A percentile compares a stretch with the other conserved stretches of the same genome.
Conservation (phyloP, 1,140 invertebrate genomes). For the Drosophila albomicans region DNA sequence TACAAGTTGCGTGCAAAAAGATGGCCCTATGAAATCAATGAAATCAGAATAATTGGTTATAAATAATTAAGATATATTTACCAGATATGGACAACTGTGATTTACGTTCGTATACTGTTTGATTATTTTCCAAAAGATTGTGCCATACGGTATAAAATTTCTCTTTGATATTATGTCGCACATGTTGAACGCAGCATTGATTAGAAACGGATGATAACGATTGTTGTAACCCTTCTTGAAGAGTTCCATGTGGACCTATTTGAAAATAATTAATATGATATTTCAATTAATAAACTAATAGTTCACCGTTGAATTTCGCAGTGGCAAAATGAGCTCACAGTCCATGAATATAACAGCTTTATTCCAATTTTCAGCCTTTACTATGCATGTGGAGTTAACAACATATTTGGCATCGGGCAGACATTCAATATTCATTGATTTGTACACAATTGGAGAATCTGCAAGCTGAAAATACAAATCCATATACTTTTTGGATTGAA, state of each 20-base stretch:
- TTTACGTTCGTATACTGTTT: constrained; percentile 43
- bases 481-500: neutral
- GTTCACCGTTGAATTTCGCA: constrained; percentile 41
- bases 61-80: neutral
- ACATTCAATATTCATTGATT: constrained; percentile 43
- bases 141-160: constrained; percentile 27
- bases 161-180: constrained; percentile 38
- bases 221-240: constrained; percentile 45
- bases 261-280: neutral
- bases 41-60: too few species aligned
- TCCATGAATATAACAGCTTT: constrained; percentile 35
- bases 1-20: neutral
- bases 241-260: constrained; percentile 15
- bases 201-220: constrained; percentile 39
- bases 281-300: neutral
- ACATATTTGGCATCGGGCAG: neutral
- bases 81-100: constrained; percentile 44
- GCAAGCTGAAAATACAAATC: constrained; percentile 6
- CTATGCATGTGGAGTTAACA: constrained; percentile 14
- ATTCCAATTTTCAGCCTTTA: constrained; percentile 47
- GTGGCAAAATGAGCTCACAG: constrained; percentile 23
- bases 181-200: constrained; percentile 35
- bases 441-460: constrained; percentile 20
- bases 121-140: constrained; percentile 2
- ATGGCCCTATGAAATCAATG: constrained; percentile 34